Evolutionary conservation across 2,113 vertebrate genomes (phyloP).

Genomic region (Verasper variegatus): DNA sequence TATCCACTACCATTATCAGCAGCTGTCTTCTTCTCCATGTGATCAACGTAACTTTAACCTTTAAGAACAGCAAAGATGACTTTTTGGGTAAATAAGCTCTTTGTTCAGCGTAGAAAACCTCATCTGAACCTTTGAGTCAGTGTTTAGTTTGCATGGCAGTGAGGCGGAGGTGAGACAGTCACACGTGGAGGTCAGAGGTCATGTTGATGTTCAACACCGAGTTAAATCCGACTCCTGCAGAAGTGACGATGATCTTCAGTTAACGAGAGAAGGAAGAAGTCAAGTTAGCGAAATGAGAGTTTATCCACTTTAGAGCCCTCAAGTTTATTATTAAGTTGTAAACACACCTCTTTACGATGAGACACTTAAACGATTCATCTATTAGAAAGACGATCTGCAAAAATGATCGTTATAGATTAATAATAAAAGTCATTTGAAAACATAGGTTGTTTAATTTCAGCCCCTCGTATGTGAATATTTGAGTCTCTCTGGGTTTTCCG

Average conservation of each 20-base stretch:
- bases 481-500: not conserved
- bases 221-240: too few relatives aligned
- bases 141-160: not conserved
- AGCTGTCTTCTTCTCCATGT: not conserved
- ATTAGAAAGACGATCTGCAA: too few relatives aligned
- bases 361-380: too few relatives aligned
- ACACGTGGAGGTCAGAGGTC: not conserved
- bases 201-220: not conserved
- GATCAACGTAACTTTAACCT: not conserved
- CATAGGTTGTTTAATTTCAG: too few relatives aligned
- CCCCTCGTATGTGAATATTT: too few relatives aligned
- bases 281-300: not conserved
- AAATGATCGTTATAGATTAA: too few relatives aligned
- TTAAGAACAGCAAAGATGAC: not conserved
- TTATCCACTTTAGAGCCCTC: not conserved
- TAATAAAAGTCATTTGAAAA: too few relatives aligned
- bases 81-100: conserved; percentile 41
- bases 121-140: not conserved
- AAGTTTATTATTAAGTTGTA: not conserved
- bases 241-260: too few relatives aligned
- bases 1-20: too few relatives aligned
- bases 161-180: too few relatives aligned
- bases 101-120: not conserved
- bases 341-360: not conserved
- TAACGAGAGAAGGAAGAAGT: too few relatives aligned